Evolutionary conservation across 2,113 vertebrate species (phyloP).

Genomic region (Pavo muticus): DNA sequence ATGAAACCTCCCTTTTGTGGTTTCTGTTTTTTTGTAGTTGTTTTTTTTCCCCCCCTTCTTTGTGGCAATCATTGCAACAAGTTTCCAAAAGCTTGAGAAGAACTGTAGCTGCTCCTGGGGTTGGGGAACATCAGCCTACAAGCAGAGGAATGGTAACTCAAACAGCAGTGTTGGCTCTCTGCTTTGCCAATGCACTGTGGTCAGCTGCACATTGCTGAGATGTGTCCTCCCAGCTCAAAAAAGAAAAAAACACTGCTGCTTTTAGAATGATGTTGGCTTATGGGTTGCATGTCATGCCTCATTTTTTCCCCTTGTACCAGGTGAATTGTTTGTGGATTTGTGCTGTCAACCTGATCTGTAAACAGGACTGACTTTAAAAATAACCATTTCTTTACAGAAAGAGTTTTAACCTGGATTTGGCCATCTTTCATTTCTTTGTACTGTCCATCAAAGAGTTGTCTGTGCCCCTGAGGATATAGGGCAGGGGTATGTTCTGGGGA

Average conservation of each 20-base stretch:
- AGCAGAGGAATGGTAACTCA: background rate
- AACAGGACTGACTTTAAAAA: background rate
- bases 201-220: background rate
- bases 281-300: background rate
- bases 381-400: background rate
- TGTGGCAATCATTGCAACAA: background rate
- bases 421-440: background rate
- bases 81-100: background rate
- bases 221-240: background rate
- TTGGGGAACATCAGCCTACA: accelerated
- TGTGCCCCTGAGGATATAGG: background rate
- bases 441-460: background rate
- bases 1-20: background rate
- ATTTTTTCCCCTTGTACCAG: background rate
- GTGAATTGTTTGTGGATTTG: background rate
- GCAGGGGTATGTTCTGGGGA: background rate
- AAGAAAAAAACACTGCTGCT: background rate
- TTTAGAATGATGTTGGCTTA: background rate
- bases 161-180: accelerated
- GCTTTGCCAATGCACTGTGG: background rate
- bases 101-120: background rate
- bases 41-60: background rate
- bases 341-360: background rate
- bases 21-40: background rate
- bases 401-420: background rate